Base-by-base conservation (phyloP, 2,888 invertebrate genomes). In the Catocala nupta region DNA sequence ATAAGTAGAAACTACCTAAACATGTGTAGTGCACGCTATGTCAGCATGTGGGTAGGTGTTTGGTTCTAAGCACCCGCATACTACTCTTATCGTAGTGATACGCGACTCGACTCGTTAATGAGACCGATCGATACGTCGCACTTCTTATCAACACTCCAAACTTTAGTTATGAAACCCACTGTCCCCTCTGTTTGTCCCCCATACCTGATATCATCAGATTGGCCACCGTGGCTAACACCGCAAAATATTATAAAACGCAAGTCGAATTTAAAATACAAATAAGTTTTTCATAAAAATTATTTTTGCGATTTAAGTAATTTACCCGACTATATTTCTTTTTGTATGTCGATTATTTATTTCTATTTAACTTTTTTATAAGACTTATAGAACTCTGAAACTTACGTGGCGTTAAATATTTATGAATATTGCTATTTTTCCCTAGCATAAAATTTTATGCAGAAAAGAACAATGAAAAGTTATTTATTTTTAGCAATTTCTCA, bases 71-170 rank as follows among this genome's bases (percentile, higher is more conserved):
- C 82, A 88, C 93, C 93, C 93, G 92, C 93, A 93, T 92, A 48
- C 70, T 59, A 75, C 73, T 57, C 68, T 77, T 77, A 77, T 77
- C 77, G 59, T 54, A 1, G 61, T 68, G 84, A 85, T 87, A 89
- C 89, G 90, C 80, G 84, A 68, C 64, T 73, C 81, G 90, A 88
- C 89, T 91, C 75, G 78, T 78, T 90, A 91, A 92, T 90, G 89
- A 86, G 88, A 73, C 52, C 88, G 92, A 90, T 85, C 86, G 82
- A 85, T 86, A 84, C 78, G 60, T 57, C 55, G 71, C 76, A 68
- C 76, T 64, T 79, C 82, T 92, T 93, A 93, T 93, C 93, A 85
- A 83, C 90, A 92, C 91, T 92, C 81, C 82, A 90, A 92, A 91
- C 87, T 90, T 90, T 80, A 83, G 85, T 89, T 90, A 89, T 89